These are phyloP conservation scores for Aleiodes alternator DNA, from an alignment of 2,888 invertebrate genomes.

Conservation along the genomic window DNA sequence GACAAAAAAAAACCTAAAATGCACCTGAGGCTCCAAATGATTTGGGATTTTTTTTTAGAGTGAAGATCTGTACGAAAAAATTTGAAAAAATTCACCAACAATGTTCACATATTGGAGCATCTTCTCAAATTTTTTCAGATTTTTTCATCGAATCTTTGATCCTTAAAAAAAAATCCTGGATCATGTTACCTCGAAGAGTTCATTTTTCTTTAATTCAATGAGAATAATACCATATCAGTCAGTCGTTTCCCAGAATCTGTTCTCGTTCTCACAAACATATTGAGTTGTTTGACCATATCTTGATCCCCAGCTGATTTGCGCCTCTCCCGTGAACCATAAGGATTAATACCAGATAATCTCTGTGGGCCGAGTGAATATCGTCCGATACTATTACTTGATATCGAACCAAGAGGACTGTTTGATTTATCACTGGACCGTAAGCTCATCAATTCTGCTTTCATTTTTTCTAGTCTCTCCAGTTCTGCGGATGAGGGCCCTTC, in stretches of 20 bases:
- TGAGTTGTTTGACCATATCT: conserved; percentile 82
- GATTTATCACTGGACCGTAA: conserved; percentile 71
- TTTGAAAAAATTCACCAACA: too few species aligned
- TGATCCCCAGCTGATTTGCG: conserved; percentile 91
- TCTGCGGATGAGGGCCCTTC: conserved; percentile 80
- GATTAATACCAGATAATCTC: conserved; percentile 69
- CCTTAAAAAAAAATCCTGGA: too few species aligned
- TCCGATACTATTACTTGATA: conserved; percentile 73
- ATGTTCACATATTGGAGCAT: too few species aligned
- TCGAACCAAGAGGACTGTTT: conserved; percentile 68
- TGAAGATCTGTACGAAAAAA: too few species aligned
- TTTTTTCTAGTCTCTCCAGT: conserved; percentile 79
- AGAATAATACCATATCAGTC: conserved; percentile 82
- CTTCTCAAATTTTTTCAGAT: too few species aligned
- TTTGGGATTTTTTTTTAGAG: too few species aligned
- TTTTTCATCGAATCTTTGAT: too few species aligned
- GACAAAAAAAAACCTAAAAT: neutral
- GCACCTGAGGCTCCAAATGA: too few species aligned
- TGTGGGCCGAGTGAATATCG: conserved; percentile 74
- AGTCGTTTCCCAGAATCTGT: conserved; percentile 92
- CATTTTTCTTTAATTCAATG: too few species aligned
- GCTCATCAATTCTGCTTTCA: conserved; percentile 77
- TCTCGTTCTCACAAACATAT: conserved; percentile 86
- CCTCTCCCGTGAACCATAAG: conserved; percentile 78
- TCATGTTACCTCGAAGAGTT: too few species aligned